Evolutionary conservation across 2,888 invertebrate genomes (phyloP), one percentile per base, ranked within the genome.

Genomic region (Xestia ashworthii): DNA sequence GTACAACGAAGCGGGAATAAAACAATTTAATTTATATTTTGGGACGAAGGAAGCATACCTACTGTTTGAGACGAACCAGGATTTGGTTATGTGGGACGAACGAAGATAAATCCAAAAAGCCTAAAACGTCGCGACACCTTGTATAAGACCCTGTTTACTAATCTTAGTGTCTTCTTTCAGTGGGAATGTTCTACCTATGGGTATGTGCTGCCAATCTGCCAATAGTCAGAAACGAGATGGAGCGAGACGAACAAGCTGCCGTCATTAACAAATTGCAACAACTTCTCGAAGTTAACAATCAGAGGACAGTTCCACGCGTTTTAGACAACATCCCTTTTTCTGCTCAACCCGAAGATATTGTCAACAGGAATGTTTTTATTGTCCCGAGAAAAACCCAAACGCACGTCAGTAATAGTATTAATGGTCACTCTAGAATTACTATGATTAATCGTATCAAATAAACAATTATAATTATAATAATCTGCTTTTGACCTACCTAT

Each of bases 151-250:
- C 25, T 58, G 25, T 16, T 25, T 25, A 16, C 58, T 16, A 55
- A 16, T 62, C 22, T 14, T 8, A 53, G 12, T 65, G 9, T 66
- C 1, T 69, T 16, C 22, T 82, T 91, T 75, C 92, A 96, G 96
- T 96, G 93, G 96, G 95, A 22, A 93, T 95, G 94, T 95, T 95
- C 85, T 96, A 96, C 82, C 85, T 96, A 67, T 96, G 96, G 96
- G 88, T 96, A 65, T 96, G 96, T 87, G 93, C 94, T 16, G 93
- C 94, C 3, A 96, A 94, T 87, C 89, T 96, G 48, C 96, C 96
- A 0, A 90, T 96, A 78, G 88, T 96, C 6, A 93, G 96, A 81
- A 96, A 94, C 76, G 96, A 96, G 84, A 95, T 94, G 89, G 93
- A 96, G 76, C 91, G 91, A 2, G 95, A 96, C 71, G 94, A 96